Evolutionary conservation across 2,113 vertebrate species (phyloP), one percentile per base, ranked within the genome.

Genomic region (Notarius lentiginosus): DNA sequence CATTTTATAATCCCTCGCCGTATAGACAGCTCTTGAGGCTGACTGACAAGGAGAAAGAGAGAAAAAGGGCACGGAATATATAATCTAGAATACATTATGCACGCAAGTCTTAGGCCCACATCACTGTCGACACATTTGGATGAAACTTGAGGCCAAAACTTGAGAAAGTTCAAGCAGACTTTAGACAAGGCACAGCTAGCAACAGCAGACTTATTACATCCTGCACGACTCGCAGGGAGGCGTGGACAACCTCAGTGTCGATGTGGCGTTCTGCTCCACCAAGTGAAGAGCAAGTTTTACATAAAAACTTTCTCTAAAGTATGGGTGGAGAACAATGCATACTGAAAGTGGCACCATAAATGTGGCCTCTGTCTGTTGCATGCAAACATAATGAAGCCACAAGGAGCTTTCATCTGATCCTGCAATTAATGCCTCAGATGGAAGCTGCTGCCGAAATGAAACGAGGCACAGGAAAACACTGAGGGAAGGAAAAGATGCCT

Each of bases 41-140:
- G 89, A 90, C 70, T 90, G 91, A 92, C 85, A 84, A 88, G 70
- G 68, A 84, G 83, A 89, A 92, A 87, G 90, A 85, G 73, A 89
- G 92, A 89, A 89, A 94, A 94, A 95, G 93, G 93, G 92, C 93
- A 93, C 86, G 66, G 94, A 90, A 93, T 94, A 92, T 88, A 92
- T 91, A 91, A 94, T 89, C 89, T 82, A 61, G 76, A 87, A 89
- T 89, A 91, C 89, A 17, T 84, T 86, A 89, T 83, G n/a, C 51
- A 12, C 24, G 61, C 65, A 77, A 68, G 60, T 81, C 30, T 51
- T 34, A 49, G 41, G 55, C 79, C 20, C 79, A 63, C 41, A 51
- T 83, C 66, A 56, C 84, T 56, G 58, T 61, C 66, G 68, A 88
- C 79, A 87, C 85, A 75, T 73, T 76, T 41, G 56, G 79, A 61